Percentiles rank a stretch among this genome's conserved stretches.
These are phyloP conservation scores for Actias luna DNA, from an alignment of 2,888 invertebrate species.

Conservation along the genomic window DNA sequence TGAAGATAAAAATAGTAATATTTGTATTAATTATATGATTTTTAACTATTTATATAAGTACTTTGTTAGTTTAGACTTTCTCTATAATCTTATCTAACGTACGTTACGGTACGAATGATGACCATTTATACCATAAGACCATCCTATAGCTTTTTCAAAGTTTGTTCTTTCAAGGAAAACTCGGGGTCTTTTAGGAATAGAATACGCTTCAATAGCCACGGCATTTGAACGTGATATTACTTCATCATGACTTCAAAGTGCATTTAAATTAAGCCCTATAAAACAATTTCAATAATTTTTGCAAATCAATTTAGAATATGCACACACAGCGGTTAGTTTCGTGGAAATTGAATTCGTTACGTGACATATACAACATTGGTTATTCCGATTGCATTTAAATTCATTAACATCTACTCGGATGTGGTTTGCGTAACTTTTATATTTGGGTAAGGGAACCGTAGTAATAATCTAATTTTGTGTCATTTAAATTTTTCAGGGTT, in stretches of 20 bases:
- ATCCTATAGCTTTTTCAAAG: no score
- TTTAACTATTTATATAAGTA: no score
- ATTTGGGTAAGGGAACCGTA: neutral
- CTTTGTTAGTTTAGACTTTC: no score
- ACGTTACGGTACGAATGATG: no score
- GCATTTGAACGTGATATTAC: neutral
- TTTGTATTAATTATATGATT: no score
- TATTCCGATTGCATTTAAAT: neutral
- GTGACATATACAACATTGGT: no score
- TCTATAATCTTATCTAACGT: no score
- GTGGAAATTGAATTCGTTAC: neutral
- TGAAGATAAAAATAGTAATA: no score
- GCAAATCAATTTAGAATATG: neutral
- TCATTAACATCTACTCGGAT: neutral
- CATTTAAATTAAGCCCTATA: neutral
- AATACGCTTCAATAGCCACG: neutral
- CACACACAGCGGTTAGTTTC: neutral
- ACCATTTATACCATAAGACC: no score
- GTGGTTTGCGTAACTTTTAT: neutral
- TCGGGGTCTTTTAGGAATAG: no score
- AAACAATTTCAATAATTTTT: neutral
- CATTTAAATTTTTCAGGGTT: neutral
- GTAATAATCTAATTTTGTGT: neutral
- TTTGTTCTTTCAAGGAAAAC: no score
- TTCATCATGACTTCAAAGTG: neutral